These are phyloP conservation scores for Melopsittacus undulatus DNA, from an alignment of 2,797 vertebrate genomes.

Conservation along the genomic window DNA sequence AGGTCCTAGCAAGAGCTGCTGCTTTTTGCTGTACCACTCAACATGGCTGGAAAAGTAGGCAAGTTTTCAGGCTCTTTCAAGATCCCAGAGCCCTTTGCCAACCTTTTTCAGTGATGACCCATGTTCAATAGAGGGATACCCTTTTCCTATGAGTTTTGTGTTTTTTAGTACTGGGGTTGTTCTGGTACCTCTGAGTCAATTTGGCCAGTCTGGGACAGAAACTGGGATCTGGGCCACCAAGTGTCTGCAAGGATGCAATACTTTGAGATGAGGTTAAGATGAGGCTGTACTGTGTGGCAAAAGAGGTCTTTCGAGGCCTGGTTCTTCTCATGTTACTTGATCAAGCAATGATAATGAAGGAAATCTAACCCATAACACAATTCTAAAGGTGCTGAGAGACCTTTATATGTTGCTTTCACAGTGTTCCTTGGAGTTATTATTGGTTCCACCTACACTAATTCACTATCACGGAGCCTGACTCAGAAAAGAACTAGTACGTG, in stretches of 20 bases:
- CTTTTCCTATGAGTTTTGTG: neutral
- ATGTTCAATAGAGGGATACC: neutral
- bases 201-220: neutral
- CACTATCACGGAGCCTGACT: slow-evolving; percentile 4
- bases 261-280: neutral
- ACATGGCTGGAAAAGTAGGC: neutral
- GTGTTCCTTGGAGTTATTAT: slow-evolving; percentile 53
- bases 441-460: slow-evolving; percentile 62
- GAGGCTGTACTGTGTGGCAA: no score
- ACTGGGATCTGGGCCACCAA: neutral
- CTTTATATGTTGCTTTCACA: slow-evolving; percentile 15
- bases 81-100: neutral
- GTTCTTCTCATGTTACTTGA: neutral
- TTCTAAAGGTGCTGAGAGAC: slow-evolving; percentile 14
- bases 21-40: no score
- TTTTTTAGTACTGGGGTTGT: neutral
- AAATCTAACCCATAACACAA: neutral
- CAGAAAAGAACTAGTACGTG: slow-evolving; percentile 39
- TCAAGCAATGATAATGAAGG: neutral
- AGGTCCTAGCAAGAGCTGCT: neutral
- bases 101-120: neutral
- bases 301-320: neutral
- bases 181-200: neutral
- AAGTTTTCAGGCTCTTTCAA: neutral
- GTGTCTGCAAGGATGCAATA: no score